Evolutionary conservation across 2,113 vertebrate species (phyloP).

Genomic region (Campylomormyrus numenius): DNA sequence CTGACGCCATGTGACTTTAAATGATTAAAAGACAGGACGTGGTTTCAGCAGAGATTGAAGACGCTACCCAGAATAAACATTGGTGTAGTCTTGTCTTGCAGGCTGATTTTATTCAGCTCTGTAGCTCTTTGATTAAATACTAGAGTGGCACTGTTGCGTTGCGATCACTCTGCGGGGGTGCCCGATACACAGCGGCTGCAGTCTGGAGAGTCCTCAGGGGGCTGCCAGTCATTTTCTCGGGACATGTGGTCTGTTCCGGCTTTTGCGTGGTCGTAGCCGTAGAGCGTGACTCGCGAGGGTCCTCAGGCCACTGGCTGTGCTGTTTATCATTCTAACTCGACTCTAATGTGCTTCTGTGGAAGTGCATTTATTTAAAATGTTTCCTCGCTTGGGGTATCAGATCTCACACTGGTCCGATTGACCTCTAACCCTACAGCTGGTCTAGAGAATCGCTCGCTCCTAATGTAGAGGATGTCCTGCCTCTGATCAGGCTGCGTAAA

Average conservation of each 20-base stretch:
- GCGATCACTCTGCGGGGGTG: background rate
- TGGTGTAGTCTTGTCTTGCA: background rate
- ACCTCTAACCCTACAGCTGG: background rate
- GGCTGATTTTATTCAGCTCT: background rate
- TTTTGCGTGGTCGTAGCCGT: background rate
- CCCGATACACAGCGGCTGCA: background rate
- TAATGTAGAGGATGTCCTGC: background rate
- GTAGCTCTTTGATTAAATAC: background rate
- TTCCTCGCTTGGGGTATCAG: background rate
- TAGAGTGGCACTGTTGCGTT: background rate
- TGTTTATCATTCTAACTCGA: background rate
- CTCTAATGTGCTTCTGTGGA: background rate
- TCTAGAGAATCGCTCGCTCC: background rate
- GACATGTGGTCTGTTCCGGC: background rate
- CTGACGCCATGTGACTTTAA: conserved; percentile 71
- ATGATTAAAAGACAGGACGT: conserved; percentile 77
- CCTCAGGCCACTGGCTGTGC: background rate
- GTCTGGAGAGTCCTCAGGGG: background rate
- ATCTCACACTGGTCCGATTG: background rate
- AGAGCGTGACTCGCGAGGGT: background rate
- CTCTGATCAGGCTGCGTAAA: background rate
- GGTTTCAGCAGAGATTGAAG: conserved; percentile 42
- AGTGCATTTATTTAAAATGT: background rate
- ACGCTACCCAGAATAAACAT: conserved; percentile 30
- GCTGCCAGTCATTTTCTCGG: background rate